phyloP scores from a whole-genome alignment of 2,797 vertebrate genomes.

The Tolypeutes matacus region DNA sequence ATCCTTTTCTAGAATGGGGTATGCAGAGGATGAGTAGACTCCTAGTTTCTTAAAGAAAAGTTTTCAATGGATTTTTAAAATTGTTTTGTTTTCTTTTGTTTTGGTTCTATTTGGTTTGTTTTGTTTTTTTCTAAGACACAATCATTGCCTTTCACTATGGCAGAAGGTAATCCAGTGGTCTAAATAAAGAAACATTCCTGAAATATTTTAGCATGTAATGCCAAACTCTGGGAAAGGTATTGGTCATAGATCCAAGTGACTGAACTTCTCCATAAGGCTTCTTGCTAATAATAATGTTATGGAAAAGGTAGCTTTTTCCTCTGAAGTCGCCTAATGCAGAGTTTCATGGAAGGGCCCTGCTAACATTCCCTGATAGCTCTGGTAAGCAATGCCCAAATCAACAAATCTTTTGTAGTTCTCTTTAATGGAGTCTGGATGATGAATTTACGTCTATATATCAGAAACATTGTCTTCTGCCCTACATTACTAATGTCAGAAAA shows the following conservation, averaged over 20 bases:
- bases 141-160: background rate
- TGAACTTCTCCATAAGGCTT: slow-evolving; percentile 58
- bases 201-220: slow-evolving; percentile 30
- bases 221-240: slow-evolving; percentile 19
- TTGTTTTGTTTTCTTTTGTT: too few relatives aligned
- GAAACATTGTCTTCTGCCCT: slow-evolving; percentile 89
- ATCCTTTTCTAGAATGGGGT: background rate
- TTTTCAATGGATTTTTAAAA: background rate
- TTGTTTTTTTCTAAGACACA: background rate
- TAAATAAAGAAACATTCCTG: background rate
- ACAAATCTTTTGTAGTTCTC: slow-evolving; percentile 86
- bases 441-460: slow-evolving; percentile 90
- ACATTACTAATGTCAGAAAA: slow-evolving; percentile 90
- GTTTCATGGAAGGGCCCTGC: slow-evolving; percentile 78
- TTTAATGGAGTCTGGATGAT: slow-evolving; percentile 88
- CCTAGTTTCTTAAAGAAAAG: background rate
- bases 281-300: slow-evolving; percentile 78
- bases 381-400: slow-evolving; percentile 86
- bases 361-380: slow-evolving; percentile 78
- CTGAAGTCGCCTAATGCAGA: slow-evolving; percentile 79
- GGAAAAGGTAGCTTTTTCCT: slow-evolving; percentile 74
- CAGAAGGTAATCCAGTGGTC: background rate
- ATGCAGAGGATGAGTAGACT: background rate
- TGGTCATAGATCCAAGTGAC: slow-evolving; percentile 32
- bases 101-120: background rate